Base-by-base conservation (phyloP, 2,888 invertebrate species). In the Petrolisthes cinctipes region DNA sequence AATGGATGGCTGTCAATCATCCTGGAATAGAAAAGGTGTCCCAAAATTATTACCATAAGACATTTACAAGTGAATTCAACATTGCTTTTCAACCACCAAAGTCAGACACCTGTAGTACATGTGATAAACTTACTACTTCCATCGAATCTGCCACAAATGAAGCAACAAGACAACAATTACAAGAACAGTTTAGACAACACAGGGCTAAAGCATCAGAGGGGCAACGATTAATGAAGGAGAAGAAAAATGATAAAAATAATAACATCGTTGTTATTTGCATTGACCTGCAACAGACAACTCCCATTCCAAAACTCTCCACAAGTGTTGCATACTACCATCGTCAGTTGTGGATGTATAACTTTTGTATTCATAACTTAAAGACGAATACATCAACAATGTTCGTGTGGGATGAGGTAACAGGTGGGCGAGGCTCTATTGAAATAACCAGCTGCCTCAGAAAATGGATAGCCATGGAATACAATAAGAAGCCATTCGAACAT, bases 261-360 rank as follows among this genome's bases (percentile, higher is more conserved):
- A 23, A 73, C 7, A 4, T 17, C 4, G 23, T 17, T 73, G 23
- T 23, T 73, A 73, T 23, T 73, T 73, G 20, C 23, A 73, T 73
- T 4, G 4, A 73, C 73, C 20, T 73, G 23, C 73, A 73, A 20
- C 73, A 73, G 73, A 73, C 73, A 17, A 73, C 4, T 73, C 73
- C 73, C 23, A 73, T 73, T n/a, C 73, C 73, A 11, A 73, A 73
- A 66, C 37, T 37, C 37, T 37, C 37, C 37, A 37, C 37, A 37
- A 37, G 37, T 37, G 37, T 37, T 37, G 73, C 73, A 73, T 73
- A 73, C 73, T 73, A 73, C 73, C 73, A 73, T 23, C 23, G 17
- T 20, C 2, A 73, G 20, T n/a, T n/a, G 73, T 73, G 23, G 73
- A 73, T 73, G 73, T 73, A 73, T 73, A 73, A 73, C n/a, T 7